A percentile compares a stretch with the other conserved stretches of the same genome.
These are phyloP conservation scores for Nyctereutes procyonoides DNA, from an alignment of 2,113 vertebrate genomes.

Conservation along the genomic window DNA sequence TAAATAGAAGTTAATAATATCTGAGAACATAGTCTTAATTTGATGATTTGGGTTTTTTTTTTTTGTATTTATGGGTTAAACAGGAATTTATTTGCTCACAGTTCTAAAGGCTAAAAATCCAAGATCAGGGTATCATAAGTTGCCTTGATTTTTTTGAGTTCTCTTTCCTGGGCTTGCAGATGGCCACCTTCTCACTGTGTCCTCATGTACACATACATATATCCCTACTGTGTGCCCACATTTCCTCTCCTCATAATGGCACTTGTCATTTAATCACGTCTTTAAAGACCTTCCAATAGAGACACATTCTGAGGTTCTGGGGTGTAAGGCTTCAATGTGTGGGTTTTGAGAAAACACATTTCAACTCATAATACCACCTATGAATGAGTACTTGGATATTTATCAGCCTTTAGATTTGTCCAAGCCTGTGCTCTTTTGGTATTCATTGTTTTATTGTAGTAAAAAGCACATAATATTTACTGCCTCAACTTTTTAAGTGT, in stretches of 20 bases:
- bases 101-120: background rate
- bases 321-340: background rate
- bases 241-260: background rate
- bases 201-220: rapidly evolving
- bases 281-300: background rate
- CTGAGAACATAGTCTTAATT: background rate
- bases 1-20: background rate
- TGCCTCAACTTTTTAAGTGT: background rate
- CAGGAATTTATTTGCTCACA: no score
- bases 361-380: background rate
- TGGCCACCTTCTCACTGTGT: background rate
- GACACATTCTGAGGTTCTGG: background rate
- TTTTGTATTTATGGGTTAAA: background rate
- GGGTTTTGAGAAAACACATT: rapidly evolving
- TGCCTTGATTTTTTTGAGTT: background rate
- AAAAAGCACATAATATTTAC: background rate
- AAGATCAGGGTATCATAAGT: no score
- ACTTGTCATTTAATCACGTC: background rate
- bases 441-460: background rate
- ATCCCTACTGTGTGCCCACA: background rate
- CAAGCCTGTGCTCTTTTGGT: background rate
- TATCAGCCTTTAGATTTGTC: background rate
- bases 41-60: background rate
- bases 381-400: background rate
- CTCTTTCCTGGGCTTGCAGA: background rate